Evolutionary conservation across 2,888 invertebrate genomes (phyloP).

Genomic region (Cacoxenus indagator): DNA sequence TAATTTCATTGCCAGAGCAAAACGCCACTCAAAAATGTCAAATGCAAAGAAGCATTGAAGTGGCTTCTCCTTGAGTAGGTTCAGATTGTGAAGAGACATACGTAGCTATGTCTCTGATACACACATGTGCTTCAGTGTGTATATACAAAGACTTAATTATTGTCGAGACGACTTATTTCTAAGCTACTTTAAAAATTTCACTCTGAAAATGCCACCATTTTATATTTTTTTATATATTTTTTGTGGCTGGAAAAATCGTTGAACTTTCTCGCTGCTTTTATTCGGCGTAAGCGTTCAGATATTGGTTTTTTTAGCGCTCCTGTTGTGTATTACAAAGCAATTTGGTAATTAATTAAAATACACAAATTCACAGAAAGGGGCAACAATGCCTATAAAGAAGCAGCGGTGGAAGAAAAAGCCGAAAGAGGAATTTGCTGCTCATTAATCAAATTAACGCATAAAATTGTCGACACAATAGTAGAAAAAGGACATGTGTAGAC

Average conservation of each 20-base stretch:
- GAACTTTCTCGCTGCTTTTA: neutral
- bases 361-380: slow-evolving; percentile 42
- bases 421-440: slow-evolving; percentile 53
- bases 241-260: neutral
- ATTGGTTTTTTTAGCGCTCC: neutral
- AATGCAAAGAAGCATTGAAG: neutral
- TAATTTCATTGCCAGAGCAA: neutral
- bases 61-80: too few species aligned
- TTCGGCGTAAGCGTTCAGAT: neutral
- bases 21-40: slow-evolving; percentile 6
- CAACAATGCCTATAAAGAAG: neutral
- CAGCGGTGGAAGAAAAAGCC: neutral
- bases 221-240: too few species aligned
- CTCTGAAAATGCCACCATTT: too few species aligned
- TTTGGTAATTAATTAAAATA: slow-evolving; percentile 50
- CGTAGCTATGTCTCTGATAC: too few species aligned
- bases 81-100: too few species aligned
- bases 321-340: neutral
- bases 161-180: too few species aligned
- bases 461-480: slow-evolving; percentile 29
- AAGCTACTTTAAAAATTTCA: too few species aligned
- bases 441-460: slow-evolving; percentile 59
- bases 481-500: slow-evolving; percentile 33
- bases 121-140: too few species aligned
- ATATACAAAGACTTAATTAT: too few species aligned